Evolutionary conservation across 2,113 vertebrate genomes (phyloP).

Genomic region (Otocyon megalotis): DNA sequence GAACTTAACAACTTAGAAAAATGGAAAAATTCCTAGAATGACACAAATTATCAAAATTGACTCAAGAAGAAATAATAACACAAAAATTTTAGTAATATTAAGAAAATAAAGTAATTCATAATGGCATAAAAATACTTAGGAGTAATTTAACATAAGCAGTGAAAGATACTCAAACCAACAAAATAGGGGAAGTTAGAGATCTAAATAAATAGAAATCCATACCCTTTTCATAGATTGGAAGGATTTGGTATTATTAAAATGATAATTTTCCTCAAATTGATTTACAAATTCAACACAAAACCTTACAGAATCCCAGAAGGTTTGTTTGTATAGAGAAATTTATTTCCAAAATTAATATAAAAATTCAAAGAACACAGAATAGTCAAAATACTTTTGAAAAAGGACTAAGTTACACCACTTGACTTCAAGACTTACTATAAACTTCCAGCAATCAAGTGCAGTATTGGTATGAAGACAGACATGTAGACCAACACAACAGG

Average conservation of each 20-base stretch:
- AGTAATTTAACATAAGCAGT: background rate
- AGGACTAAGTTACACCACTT: background rate
- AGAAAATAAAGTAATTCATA: conserved; percentile 22
- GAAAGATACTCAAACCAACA: background rate
- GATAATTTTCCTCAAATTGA: background rate
- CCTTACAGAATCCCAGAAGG: background rate
- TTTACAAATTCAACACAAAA: background rate
- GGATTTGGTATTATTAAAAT: background rate
- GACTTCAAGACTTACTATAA: background rate
- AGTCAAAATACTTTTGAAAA: conserved; percentile 1
- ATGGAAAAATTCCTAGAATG: background rate
- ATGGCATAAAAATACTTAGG: background rate
- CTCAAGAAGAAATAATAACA: background rate
- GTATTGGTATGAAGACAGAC: background rate
- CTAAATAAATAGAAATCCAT: background rate
- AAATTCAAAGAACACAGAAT: background rate
- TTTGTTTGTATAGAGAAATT: background rate
- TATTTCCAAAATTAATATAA: background rate
- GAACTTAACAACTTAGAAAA: background rate
- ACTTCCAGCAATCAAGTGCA: background rate
- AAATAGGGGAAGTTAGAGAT: conserved; percentile 2
- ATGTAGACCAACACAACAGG: background rate
- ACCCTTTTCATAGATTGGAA: background rate
- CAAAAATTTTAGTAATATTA: background rate
- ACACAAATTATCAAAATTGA: background rate